Base-by-base conservation (phyloP, 1,140 invertebrate species). In the Drosophila saltans region DNA sequence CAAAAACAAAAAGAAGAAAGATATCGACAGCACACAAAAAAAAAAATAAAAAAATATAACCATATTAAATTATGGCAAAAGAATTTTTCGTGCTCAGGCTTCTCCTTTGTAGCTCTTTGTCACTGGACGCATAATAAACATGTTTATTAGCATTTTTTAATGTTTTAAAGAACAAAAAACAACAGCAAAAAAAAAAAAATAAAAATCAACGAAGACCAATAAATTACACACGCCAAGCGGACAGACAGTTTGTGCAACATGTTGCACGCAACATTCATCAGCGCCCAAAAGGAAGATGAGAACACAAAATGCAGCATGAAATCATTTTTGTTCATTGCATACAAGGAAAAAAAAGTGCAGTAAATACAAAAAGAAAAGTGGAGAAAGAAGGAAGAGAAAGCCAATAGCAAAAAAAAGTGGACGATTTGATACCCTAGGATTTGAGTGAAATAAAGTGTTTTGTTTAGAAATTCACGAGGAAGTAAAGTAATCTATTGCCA, bases 91-190 rank as follows among this genome's bases (percentile, higher is more conserved):
- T 71, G 69, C 41, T 66, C 28, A 59, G 62, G 67, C 72, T 75
- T 80, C 74, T 67, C 58, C 58, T 63, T 68, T 58, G 33, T 36
- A 7, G 8, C 63, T 69, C 72, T 80, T 84, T 84, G 68, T 80
- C 81, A 81, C 67, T 85, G 69, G 72, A 72, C 84, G 84, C 84
- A 88, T 88, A 88, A 88, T 88, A 89, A 88, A 88, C 84, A 88
- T 88, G 84, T 88, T 88, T 88, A 88, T 88, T 88, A 88, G 82
- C 84, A 88, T 88, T 88, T 79, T 69, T 69, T 64, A 69, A 55
- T 65, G 59, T 71, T 62, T 66, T 69, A 59, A 68, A 30, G 0
- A 36, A 36, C 3, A 36, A 36, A 36, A 36, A 36, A 36, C 3
- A 1, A 36, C 6, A 5, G 33, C 3, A 36, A 67, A 82, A 75